Evolutionary conservation across 2,888 invertebrate species (phyloP).

Genomic region (Tetrapedia diversipes): DNA sequence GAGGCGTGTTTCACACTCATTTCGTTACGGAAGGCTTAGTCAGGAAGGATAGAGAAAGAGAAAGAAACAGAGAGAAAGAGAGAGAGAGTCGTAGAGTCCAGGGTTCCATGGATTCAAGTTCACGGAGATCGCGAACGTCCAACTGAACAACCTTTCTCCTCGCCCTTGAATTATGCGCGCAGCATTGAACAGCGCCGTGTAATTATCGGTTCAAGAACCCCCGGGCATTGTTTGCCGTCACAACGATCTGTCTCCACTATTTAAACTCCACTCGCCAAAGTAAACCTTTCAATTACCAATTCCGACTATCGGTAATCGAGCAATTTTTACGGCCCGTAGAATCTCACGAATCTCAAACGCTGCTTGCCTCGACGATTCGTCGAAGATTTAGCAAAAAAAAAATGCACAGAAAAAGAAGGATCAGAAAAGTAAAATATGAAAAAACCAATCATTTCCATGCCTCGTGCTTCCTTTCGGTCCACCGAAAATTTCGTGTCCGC

Average conservation of each 20-base stretch:
- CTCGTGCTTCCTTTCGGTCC: background rate
- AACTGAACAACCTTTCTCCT: constrained; percentile 50
- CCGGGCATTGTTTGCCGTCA: constrained; percentile 34
- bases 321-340: no score
- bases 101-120: constrained; percentile 46
- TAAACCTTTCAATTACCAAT: no score
- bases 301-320: background rate
- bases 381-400: background rate
- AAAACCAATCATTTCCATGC: constrained; percentile 3
- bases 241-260: constrained; percentile 11
- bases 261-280: background rate
- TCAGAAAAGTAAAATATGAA: no score
- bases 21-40: constrained; percentile 27
- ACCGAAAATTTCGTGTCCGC: background rate
- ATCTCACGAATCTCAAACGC: no score
- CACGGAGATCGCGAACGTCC: constrained; percentile 43
- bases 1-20: constrained; percentile 2
- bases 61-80: no score
- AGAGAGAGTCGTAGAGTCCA: constrained; percentile 44
- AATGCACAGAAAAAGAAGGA: no score
- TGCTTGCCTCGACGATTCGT: background rate
- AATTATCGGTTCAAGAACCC: constrained; percentile 48
- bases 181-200: constrained; percentile 35
- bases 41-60: no score
- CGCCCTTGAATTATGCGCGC: constrained; percentile 46